Evolutionary conservation across 2,113 vertebrate genomes (phyloP), one percentile per base, ranked within the genome.

Genomic region (Phyllostomus discolor): DNA sequence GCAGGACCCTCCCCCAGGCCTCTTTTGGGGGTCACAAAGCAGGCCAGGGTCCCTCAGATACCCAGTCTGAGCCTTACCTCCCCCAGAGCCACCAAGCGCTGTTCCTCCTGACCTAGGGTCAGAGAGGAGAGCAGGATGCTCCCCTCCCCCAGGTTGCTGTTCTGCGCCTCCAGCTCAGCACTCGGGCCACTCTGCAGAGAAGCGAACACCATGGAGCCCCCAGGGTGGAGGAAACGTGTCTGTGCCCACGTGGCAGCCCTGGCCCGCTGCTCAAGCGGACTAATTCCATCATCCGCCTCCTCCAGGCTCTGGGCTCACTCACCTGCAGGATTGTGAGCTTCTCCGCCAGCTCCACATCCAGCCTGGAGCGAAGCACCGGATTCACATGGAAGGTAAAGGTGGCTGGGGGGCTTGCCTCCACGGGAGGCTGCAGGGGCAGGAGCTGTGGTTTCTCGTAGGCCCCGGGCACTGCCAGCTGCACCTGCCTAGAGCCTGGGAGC

Each of bases 371-470:
- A 78, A 98, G 96, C 84, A 98, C 96, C 48, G 98, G 98, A 69
- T 98, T 98, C 62, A 98, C 46, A 0, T 99, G 99, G 95, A 99
- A 99, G 92, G 98, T 73, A 84, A 98, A 98, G 0, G 97, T 98
- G 4, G 90, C 85, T 12, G 48, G 96, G 35, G 7, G 41, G 57
- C 92, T 96, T 4, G 92, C 11, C 41, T 97, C 92, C 2, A 3
- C 7, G 0, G 97, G 88, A 19, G 48, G 41, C 73, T 91, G 95
- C 96, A 98, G 97, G 46, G 98, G 96, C 69, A 98, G 86, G 95
- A 38, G 57, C 57, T 98, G 69, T 52, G 98, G 98, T 78, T 98
- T 98, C 91, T 99, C 97, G n/a, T 98, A 99, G 0, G 98, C 98
- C 17, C 99, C 98, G 19, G 98, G 98, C 78, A 99, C 94, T 57